A percentile compares a stretch with the other conserved stretches of the same genome.
phyloP scores from a whole-genome alignment of 2,797 vertebrate genomes.

The Miichthys miiuy region DNA sequence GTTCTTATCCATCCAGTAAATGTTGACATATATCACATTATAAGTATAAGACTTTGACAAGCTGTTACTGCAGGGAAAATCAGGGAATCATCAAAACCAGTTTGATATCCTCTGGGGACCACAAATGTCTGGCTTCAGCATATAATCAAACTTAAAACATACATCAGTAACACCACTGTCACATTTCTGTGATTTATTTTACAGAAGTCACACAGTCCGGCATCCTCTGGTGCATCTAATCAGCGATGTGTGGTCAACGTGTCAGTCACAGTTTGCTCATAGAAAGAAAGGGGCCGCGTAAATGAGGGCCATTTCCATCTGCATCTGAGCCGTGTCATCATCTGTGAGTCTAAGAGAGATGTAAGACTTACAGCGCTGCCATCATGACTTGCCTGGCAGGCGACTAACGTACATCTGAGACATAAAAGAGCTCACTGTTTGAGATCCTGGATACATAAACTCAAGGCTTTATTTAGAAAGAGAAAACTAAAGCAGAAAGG shows the following conservation, averaged over 20 bases:
- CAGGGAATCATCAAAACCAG: background rate
- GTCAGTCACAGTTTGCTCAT: constrained; percentile 37
- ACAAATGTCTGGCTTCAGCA: background rate
- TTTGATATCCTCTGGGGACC: background rate
- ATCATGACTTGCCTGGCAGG: constrained; percentile 68
- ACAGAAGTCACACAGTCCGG: constrained; percentile 17
- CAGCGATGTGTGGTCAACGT: constrained; percentile 42
- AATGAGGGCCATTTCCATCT: constrained; percentile 33
- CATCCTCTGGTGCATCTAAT: constrained; percentile 31
- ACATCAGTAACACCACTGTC: constrained; percentile 27
- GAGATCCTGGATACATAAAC: constrained; percentile 66
- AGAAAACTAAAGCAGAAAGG: constrained; percentile 20
- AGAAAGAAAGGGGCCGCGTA: background rate
- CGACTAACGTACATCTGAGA: constrained; percentile 61
- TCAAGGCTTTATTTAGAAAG: constrained; percentile 59
- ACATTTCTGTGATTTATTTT: constrained; percentile 36
- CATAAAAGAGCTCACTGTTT: constrained; percentile 62
- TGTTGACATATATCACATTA: background rate
- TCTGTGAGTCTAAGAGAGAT: constrained; percentile 49
- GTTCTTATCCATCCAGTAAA: background rate
- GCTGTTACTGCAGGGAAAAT: background rate
- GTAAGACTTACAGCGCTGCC: constrained; percentile 43
- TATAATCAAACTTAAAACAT: constrained; percentile 24
- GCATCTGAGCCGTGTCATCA: constrained; percentile 63
- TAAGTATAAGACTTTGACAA: background rate